Evolutionary conservation across 2,888 invertebrate genomes (phyloP).

Genomic region (Netelia inedita): DNA sequence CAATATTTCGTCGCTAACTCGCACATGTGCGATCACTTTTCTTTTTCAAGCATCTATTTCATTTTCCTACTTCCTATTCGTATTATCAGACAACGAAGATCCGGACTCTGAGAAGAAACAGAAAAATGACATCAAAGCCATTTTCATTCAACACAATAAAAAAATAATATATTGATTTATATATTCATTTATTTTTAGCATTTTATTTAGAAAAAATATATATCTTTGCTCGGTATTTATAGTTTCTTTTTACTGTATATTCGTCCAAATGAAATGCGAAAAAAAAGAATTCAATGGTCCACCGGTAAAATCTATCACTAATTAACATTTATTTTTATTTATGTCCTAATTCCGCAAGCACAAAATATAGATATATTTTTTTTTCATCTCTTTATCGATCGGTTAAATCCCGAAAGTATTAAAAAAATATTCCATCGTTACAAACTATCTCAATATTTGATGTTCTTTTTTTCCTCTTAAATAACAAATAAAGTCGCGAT

Average conservation of each 20-base stretch:
- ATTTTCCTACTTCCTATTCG: background rate
- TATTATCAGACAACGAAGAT: conserved; percentile 23
- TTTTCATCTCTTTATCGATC: background rate
- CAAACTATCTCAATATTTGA: background rate
- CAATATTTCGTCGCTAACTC: background rate
- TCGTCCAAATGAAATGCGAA: background rate
- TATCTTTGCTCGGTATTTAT: conserved; percentile 1
- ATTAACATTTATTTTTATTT: conserved; percentile 16
- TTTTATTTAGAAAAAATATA: conserved; percentile 1
- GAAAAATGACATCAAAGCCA: background rate
- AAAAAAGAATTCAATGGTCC: conserved; percentile 28
- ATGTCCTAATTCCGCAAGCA: background rate
- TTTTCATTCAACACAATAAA: background rate
- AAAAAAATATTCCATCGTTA: conserved; percentile 18
- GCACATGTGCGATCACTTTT: background rate
- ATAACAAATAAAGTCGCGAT: background rate
- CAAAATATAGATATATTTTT: conserved; percentile 10
- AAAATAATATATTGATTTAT: conserved; percentile 3
- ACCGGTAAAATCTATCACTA: conserved; percentile 43
- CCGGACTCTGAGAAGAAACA: background rate
- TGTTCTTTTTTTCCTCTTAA: conserved; percentile 1
- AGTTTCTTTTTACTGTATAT: background rate
- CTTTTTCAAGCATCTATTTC: background rate
- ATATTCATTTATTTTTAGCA: background rate
- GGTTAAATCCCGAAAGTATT: background rate